Evolutionary conservation across 1,140 invertebrate species (phyloP).

Genomic region (Battus philenor): DNA sequence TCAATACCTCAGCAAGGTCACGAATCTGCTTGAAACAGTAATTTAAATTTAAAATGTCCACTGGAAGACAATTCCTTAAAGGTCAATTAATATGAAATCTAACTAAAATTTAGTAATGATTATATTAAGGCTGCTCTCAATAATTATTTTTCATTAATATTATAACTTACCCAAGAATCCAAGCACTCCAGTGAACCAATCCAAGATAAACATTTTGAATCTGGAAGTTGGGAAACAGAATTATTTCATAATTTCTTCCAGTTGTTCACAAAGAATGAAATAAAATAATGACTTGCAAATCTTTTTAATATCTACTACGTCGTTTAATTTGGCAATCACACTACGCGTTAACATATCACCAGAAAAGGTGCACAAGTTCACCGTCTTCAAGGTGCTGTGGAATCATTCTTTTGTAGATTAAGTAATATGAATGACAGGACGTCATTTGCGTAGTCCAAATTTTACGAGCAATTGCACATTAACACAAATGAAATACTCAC

Average conservation of each 20-base stretch:
- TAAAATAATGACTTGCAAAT: slow-evolving; percentile 61
- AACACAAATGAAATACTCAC: slow-evolving; percentile 54
- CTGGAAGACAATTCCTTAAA: too few species aligned
- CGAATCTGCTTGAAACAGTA: too few species aligned
- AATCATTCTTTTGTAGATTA: slow-evolving; percentile 46
- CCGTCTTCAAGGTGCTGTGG: slow-evolving; percentile 26
- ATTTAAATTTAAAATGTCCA: too few species aligned
- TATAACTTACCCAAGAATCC: slow-evolving; percentile 95
- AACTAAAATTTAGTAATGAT: too few species aligned
- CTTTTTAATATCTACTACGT: slow-evolving; percentile 35
- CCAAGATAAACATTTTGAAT: slow-evolving; percentile 96
- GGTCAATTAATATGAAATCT: too few species aligned
- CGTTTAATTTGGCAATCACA: slow-evolving; percentile 20
- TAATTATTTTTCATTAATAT: too few species aligned
- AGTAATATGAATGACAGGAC: slow-evolving; percentile 66
- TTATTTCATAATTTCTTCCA: slow-evolving; percentile 36
- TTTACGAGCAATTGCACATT: slow-evolving; percentile 31
- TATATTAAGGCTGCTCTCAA: too few species aligned
- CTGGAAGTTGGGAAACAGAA: slow-evolving; percentile 47
- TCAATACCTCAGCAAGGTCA: too few species aligned
- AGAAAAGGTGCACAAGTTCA: slow-evolving; percentile 27
- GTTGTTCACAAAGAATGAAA: slow-evolving; percentile 48
- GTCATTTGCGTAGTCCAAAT: slow-evolving; percentile 62
- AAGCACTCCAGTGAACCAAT: slow-evolving; percentile 97
- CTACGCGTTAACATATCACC: slow-evolving; percentile 20